Percentiles rank a stretch among this genome's conserved stretches.
These are phyloP conservation scores for Tapirus indicus DNA, from an alignment of 2,797 vertebrate species.

Conservation along the genomic window DNA sequence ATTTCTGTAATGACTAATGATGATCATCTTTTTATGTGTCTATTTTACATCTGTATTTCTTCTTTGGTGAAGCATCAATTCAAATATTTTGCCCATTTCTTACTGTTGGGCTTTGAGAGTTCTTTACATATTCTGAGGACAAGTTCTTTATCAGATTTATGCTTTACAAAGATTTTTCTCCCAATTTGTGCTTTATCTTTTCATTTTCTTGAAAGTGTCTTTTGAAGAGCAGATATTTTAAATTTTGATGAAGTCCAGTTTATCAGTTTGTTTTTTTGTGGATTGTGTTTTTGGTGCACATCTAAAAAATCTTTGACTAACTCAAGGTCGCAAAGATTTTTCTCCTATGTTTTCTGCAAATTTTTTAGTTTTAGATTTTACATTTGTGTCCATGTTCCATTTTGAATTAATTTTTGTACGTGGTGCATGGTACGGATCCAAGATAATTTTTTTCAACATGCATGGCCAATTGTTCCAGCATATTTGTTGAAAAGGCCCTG, in stretches of 20 bases:
- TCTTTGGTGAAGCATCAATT: not conserved
- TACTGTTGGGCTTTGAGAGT: not conserved
- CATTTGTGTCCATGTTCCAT: not conserved
- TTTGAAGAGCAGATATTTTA: not conserved
- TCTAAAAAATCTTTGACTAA: not conserved
- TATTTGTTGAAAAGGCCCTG: not conserved
- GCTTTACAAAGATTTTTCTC: not conserved
- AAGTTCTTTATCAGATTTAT: not conserved
- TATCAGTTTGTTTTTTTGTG: not conserved
- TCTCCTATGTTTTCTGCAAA: not conserved
- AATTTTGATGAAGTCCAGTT: not conserved
- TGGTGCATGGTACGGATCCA: not conserved
- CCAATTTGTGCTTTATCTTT: not conserved
- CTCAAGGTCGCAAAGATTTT: not conserved
- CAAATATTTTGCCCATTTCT: not conserved
- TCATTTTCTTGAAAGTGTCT: not conserved
- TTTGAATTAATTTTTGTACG: not conserved
- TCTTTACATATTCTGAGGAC: not conserved
- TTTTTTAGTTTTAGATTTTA: slow-evolving; percentile 1
- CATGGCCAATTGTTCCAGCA: not conserved
- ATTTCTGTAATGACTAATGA: not conserved
- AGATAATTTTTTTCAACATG: not conserved
- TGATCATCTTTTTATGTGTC: not conserved
- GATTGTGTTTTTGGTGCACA: not conserved
- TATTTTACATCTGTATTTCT: not conserved